Base-by-base conservation (phyloP, 2,797 vertebrate genomes). In the Hemitrygon akajei region DNA sequence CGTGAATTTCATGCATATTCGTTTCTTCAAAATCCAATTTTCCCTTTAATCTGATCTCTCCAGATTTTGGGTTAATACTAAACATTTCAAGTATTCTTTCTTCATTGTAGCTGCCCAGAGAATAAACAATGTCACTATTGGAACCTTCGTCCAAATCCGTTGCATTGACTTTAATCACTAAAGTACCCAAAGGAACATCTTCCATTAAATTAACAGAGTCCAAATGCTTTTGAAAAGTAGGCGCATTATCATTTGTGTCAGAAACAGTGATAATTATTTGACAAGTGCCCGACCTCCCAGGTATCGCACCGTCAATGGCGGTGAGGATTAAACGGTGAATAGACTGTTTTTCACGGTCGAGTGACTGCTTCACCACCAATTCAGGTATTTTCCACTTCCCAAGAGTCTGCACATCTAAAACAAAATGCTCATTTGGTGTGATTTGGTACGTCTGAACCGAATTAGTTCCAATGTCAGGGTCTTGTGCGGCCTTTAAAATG, bases 401-500 rank as follows among this genome's bases (percentile, higher is more conserved):
- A 69, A 89, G 86, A 9, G n/a, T 66, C 60, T 69, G 86, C 37
- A 89, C 63, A 95, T 96, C 95, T 93, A 96, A 94, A 1, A 94
- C 95, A 84, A 96, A 95, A 94, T 95, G 94, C 25, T 95, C 95
- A 3, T 95, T 95, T 94, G 95, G 94, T 94, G 94, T 95, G n/a
- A 96, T 94, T 69, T 94, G 94, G 20, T 96, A 96, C 94, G 95
- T 95, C 94, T 94, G 95, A 63, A 96, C 95, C 86, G 95, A 95
- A 94, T 96, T 96, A 94, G 93, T 95, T 0, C 94, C 95, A 93
- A 94, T 37, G 11, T 95, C 95, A 94, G 95, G 94, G 93, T 96
- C 96, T 94, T 95, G 95, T 82, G 96, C 96, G 93, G 95, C 95
- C 82, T 96, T 95, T 93, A 96, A 94, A 12, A 95, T 95, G 94